phyloP scores from a whole-genome alignment of 2,113 vertebrate species.

The Antechinus stuartii region DNA sequence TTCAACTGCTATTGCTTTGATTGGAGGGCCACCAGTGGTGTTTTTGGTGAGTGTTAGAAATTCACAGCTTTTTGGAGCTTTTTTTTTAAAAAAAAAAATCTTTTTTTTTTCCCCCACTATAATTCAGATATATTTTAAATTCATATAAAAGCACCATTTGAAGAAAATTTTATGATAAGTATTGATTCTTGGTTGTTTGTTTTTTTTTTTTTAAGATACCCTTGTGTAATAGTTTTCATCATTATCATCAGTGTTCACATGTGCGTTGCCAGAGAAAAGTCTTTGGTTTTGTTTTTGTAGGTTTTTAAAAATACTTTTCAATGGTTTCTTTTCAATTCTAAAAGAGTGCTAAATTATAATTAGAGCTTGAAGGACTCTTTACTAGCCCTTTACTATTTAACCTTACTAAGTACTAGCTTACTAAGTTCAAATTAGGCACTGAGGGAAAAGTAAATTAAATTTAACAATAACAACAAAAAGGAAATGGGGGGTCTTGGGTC shows the following conservation, averaged over 20 bases:
- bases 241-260: background rate
- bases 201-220: background rate
- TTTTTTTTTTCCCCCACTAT: background rate
- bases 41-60: slow-evolving; percentile 92
- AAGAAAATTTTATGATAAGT: background rate
- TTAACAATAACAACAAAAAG: background rate
- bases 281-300: background rate
- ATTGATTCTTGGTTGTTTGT: background rate
- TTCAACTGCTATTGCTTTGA: slow-evolving; percentile 97
- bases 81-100: background rate
- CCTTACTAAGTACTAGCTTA: background rate
- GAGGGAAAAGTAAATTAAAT: background rate
- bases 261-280: background rate
- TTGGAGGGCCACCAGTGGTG: slow-evolving; percentile 95
- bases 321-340: background rate
- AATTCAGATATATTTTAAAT: background rate
- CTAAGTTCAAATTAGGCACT: background rate
- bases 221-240: background rate
- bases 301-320: background rate
- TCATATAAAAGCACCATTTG: background rate
- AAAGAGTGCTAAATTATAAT: background rate
- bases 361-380: background rate
- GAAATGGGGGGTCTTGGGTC: background rate
- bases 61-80: background rate
- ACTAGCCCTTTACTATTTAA: too few relatives aligned